Evolutionary conservation across 2,113 vertebrate genomes (phyloP).

Genomic region (Ahaetulla prasina): DNA sequence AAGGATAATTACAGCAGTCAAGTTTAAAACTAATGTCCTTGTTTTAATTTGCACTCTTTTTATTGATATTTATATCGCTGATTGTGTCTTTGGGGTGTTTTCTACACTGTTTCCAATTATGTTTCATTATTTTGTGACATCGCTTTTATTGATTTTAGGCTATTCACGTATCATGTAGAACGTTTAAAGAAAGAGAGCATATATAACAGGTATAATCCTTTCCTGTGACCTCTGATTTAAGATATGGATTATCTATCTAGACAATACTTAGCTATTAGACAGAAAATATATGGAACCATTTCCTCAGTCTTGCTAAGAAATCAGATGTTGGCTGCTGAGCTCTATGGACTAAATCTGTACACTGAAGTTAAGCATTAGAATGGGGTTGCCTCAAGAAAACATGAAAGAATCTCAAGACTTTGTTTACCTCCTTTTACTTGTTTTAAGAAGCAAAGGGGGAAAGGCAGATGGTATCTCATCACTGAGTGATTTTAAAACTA

Average conservation of each 20-base stretch:
- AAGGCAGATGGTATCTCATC: neutral
- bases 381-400: constrained; percentile 3
- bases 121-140: neutral
- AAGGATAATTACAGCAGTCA: neutral
- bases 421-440: neutral
- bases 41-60: neutral
- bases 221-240: neutral
- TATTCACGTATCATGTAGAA: neutral
- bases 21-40: neutral
- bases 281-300: neutral
- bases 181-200: neutral
- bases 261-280: neutral
- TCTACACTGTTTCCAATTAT: neutral
- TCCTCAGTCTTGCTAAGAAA: neutral
- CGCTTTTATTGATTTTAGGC: neutral
- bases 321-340: neutral
- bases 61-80: neutral
- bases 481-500: constrained; percentile 1
- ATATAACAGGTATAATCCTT: neutral
- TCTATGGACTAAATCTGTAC: neutral
- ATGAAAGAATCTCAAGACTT: neutral
- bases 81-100: neutral
- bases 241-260: neutral
- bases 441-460: neutral
- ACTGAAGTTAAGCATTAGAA: constrained; percentile 11